Evolutionary conservation across 2,888 invertebrate genomes (phyloP), one percentile per base, ranked within the genome.

Genomic region (Lasiommata megera): DNA sequence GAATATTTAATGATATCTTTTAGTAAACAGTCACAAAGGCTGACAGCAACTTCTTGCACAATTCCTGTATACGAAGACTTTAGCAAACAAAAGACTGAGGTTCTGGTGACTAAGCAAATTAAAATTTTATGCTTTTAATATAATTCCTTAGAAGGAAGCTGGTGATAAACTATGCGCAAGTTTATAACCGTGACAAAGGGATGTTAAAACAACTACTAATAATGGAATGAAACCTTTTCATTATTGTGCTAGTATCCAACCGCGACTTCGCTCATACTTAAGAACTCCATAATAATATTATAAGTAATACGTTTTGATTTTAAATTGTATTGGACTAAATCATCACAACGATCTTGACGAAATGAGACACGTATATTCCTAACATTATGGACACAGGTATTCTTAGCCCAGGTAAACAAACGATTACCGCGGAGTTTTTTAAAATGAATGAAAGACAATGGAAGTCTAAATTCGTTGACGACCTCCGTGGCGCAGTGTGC

Each of bases 21-120:
- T 46, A 46, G 9, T 11, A 12, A 46, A 31, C 29, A 11, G 31
- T 31, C 16, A 58, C 55, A 60, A 61, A 60, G 55, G 58, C 54
- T 59, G 54, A 58, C 48, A 48, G 50, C 36, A 28, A 57, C 57
- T 59, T 61, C 52, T 62, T 58, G 61, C 38, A 66, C 56, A 62
- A 50, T 63, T 65, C 51, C 54, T 43, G 55, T 60, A 61, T 41
- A 36, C 54, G 58, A 63, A 69, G 58, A 65, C 66, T 67, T 59
- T 51, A 66, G 55, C 57, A 60, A 66, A 66, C 64, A 64, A 69
- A 68, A 67, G 65, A 58, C 63, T 56, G 53, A 56, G 61, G 60
- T 64, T 66, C 62, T 63, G 65, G 66, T 67, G 67, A 68, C 63
- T 70, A 62, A 67, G 66, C 68, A 67, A 65, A 67, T 69, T 69